Evolutionary conservation across 2,888 invertebrate genomes (phyloP).

Genomic region (Tetragnatha montana): DNA sequence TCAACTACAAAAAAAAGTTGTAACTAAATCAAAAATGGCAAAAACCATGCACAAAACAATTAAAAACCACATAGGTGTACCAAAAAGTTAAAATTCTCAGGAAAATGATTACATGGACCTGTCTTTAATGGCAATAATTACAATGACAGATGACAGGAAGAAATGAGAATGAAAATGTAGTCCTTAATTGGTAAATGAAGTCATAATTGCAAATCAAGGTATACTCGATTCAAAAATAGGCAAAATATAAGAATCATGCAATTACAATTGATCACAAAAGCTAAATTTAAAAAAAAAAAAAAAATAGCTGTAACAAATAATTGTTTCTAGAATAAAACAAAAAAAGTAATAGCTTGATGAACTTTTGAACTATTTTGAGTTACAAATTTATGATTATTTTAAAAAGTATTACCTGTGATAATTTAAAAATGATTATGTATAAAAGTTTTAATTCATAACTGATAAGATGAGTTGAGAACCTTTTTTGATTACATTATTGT

Average conservation of each 20-base stretch:
- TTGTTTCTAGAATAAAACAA: neutral
- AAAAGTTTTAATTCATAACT: constrained; percentile 20
- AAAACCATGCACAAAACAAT: constrained; percentile 1
- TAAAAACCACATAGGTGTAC: neutral
- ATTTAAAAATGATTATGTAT: constrained; percentile 17
- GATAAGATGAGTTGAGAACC: neutral
- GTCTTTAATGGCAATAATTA: constrained; percentile 35
- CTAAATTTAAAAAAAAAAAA: too few species aligned
- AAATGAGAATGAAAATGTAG: neutral
- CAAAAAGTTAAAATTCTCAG: constrained; percentile 46
- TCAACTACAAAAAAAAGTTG: neutral
- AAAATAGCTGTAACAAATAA: too few species aligned
- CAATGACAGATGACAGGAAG: constrained; percentile 35
- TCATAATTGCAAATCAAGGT: neutral
- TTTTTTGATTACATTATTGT: constrained; percentile 53
- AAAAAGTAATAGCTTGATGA: neutral
- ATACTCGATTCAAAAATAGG: neutral
- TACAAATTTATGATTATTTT: neutral
- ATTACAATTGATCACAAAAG: too few species aligned
- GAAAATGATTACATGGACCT: constrained; percentile 32
- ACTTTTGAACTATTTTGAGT: neutral
- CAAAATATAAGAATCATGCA: neutral
- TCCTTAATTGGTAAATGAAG: neutral
- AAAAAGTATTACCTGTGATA: neutral
- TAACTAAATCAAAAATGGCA: neutral